A percentile compares a stretch with the other conserved stretches of the same genome.
These are phyloP conservation scores for Cosmorhoe ocellata DNA, from an alignment of 2,888 invertebrate species.

Conservation along the genomic window DNA sequence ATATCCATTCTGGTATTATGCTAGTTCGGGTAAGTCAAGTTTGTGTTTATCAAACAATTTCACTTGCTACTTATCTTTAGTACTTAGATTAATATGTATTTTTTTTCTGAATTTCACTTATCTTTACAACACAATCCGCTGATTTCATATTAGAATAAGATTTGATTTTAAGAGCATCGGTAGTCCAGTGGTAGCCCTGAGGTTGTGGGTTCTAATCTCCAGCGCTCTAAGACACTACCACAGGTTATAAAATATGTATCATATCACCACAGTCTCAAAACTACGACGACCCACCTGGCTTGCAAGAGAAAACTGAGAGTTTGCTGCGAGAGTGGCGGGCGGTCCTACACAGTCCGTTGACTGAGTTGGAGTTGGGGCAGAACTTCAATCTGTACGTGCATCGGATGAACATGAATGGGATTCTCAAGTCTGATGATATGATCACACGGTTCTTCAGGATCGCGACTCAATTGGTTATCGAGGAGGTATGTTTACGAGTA, in stretches of 20 bases:
- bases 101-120: no score
- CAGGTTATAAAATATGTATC: not conserved
- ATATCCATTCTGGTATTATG: constrained; percentile 96
- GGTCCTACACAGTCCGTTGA: constrained; percentile 91
- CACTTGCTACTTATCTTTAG: no score
- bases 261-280: constrained; percentile 79
- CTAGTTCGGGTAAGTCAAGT: constrained; percentile 88
- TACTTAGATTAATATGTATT: no score
- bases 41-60: no score
- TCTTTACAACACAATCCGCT: no score
- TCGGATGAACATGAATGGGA: constrained; percentile 95
- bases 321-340: constrained; percentile 97
- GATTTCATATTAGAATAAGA: no score
- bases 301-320: constrained; percentile 97
- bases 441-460: constrained; percentile 98
- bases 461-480: constrained; percentile 97
- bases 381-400: constrained; percentile 97
- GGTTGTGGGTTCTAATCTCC: no score
- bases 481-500: constrained; percentile 84
- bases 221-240: no score
- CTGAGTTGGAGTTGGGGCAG: constrained; percentile 92
- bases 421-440: constrained; percentile 97
- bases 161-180: no score
- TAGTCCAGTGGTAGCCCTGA: no score
- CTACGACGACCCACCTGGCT: constrained; percentile 96